Percentiles rank a stretch among this genome's conserved stretches.
phyloP scores from a whole-genome alignment of 1,140 invertebrate genomes.

The Manduca sexta region DNA sequence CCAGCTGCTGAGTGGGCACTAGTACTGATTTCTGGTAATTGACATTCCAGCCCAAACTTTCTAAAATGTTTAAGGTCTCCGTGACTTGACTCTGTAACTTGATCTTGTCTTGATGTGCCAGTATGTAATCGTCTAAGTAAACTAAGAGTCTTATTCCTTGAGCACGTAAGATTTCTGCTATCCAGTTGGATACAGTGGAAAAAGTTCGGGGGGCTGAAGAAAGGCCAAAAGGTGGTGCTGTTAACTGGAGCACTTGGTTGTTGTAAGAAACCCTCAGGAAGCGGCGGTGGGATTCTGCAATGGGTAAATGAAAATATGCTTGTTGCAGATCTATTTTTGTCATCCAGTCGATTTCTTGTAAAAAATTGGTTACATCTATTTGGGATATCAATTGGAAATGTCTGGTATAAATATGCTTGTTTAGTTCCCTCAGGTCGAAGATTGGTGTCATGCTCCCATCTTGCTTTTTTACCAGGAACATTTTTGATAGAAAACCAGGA shows the following conservation, averaged over 20 bases:
- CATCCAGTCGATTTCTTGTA: no score
- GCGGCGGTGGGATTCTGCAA: no score
- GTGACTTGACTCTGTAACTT: conserved; percentile 10
- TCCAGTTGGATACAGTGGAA: conserved; percentile 25
- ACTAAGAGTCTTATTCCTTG: conserved; percentile 21
- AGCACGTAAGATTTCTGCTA: conserved; percentile 19
- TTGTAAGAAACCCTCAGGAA: no score
- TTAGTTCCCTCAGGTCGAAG: no score
- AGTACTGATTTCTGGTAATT: conserved; percentile 28
- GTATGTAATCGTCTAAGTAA: conserved; percentile 32
- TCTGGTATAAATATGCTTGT: no score
- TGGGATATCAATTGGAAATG: no score
- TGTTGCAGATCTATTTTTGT: no score
- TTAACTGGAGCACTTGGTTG: conserved; percentile 10
- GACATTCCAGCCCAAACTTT: conserved; percentile 29
- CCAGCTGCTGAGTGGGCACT: conserved; percentile 19
- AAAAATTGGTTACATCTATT: no score
- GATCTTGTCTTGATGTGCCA: conserved; percentile 7
- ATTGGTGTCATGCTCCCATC: no score
- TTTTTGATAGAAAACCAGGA: no score
- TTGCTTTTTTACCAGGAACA: no score
- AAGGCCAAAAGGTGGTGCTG: conserved; percentile 18
- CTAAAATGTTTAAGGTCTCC: conserved; percentile 12
- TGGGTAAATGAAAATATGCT: no score
- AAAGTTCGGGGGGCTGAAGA: conserved; percentile 21